Conservation (phyloP, 2,888 invertebrate genomes). For the Onthophagus sagittarius region DNA sequence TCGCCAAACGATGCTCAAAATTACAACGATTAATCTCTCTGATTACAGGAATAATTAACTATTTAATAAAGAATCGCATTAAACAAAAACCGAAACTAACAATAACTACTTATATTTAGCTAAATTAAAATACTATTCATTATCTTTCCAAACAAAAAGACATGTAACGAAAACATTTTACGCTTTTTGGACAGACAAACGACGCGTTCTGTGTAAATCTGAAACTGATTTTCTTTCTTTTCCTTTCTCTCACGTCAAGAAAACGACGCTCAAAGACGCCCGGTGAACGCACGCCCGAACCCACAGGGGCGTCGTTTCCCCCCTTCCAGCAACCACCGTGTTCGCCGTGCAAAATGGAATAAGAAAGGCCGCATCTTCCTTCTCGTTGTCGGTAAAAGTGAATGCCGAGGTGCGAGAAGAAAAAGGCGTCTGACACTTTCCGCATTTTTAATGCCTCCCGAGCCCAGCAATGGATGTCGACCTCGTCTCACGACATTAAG, state of each 20-base stretch:
- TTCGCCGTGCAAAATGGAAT: neutral
- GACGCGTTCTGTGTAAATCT: neutral
- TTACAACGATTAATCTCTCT: conserved; percentile 46
- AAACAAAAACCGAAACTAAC: too few relatives aligned
- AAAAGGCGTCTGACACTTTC: conserved; percentile 1
- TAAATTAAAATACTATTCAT: neutral
- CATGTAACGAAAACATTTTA: neutral
- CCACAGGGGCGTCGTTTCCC: conserved; percentile 5
- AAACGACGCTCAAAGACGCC: neutral
- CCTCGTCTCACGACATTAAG: neutral
- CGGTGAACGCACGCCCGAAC: neutral
- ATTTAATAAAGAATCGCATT: neutral
- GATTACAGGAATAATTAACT: conserved; percentile 23
- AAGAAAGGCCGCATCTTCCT: conserved; percentile 7
- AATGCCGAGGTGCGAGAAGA: neutral
- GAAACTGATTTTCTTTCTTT: neutral
- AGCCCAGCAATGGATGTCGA: neutral
- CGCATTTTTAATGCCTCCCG: conserved; percentile 10
- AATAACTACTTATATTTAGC: too few relatives aligned
- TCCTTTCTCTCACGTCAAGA: neutral
- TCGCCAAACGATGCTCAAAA: conserved; percentile 40
- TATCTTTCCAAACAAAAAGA: neutral
- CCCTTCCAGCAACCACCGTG: neutral
- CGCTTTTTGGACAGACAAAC: neutral
- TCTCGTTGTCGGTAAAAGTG: conserved; percentile 6